phyloP scores from a whole-genome alignment of 2,888 invertebrate species.

The Polia nebulosa region DNA sequence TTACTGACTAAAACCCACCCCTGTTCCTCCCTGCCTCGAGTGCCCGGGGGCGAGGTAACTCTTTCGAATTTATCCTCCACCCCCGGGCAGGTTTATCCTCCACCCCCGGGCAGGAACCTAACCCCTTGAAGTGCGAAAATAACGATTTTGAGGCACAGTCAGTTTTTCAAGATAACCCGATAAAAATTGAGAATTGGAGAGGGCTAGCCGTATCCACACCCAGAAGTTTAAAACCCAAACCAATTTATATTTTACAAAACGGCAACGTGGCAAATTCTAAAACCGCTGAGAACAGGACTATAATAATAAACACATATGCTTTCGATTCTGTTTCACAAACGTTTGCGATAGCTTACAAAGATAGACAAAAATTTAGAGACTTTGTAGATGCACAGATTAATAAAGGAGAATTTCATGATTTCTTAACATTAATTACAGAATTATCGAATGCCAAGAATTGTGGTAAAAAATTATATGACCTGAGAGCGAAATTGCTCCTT shows the following conservation, averaged over 20 bases:
- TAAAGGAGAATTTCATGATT: constrained; percentile 33
- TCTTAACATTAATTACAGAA: constrained; percentile 32
- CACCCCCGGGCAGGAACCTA: no score
- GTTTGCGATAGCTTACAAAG: constrained; percentile 38
- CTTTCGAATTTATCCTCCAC: no score
- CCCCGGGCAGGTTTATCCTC: no score
- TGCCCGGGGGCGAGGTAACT: no score
- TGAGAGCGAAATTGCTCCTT: constrained; percentile 28
- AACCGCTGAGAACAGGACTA: constrained; percentile 21
- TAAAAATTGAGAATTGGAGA: constrained; percentile 39
- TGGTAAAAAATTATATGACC: constrained; percentile 36
- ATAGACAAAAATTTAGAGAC: constrained; percentile 17
- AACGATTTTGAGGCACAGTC: constrained; percentile 34
- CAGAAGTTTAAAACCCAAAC: constrained; percentile 34
- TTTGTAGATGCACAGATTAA: constrained; percentile 23
- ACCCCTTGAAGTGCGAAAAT: constrained; percentile 18
- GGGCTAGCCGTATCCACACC: constrained; percentile 34
- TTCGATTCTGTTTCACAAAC: constrained; percentile 38
- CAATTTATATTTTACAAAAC: constrained; percentile 41
- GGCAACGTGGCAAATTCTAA: constrained; percentile 38
- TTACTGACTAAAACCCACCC: no score
- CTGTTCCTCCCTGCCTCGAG: no score
- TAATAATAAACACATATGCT: constrained; percentile 33
- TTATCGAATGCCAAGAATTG: constrained; percentile 35
- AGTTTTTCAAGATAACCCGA: constrained; percentile 33